These are phyloP conservation scores for Cassiopea andromeda DNA, from an alignment of 30 jellyfish, hydroid and myxozoan genomes.

Conservation along the genomic window DNA sequence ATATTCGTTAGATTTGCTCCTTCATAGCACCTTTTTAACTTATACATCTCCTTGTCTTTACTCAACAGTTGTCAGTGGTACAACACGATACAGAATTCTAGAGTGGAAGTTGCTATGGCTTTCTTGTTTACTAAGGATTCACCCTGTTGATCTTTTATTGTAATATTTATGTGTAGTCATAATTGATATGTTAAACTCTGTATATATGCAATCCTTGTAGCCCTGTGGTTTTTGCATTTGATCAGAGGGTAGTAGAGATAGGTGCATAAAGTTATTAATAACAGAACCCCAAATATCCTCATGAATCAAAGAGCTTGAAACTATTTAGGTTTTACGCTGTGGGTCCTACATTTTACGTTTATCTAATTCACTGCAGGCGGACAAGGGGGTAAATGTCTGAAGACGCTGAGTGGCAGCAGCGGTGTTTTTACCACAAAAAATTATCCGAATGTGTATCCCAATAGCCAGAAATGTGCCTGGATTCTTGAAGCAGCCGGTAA, in stretches of 20 bases:
- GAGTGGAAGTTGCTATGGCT: neutral
- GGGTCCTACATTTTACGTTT: too few species aligned
- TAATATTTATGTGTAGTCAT: too few species aligned
- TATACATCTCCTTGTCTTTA: too few species aligned
- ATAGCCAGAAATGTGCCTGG: constrained; percentile 74
- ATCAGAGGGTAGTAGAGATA: too few species aligned
- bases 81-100: too few species aligned
- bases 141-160: neutral
- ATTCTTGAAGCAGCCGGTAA: constrained; percentile 67
- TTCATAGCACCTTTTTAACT: too few species aligned
- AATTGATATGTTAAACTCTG: too few species aligned
- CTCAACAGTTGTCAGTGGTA: too few species aligned
- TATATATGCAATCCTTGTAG: too few species aligned
- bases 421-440: constrained; percentile 42
- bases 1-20: too few species aligned
- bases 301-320: neutral
- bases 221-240: too few species aligned
- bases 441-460: constrained; percentile 66
- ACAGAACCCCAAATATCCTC: neutral
- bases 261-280: too few species aligned
- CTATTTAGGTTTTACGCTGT: neutral
- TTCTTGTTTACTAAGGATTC: neutral
- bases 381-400: neutral
- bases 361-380: constrained; percentile 7
- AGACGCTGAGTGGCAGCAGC: constrained; percentile 11